Conservation (phyloP, 2,888 invertebrate genomes). For the Drosophila acutilabella region DNA sequence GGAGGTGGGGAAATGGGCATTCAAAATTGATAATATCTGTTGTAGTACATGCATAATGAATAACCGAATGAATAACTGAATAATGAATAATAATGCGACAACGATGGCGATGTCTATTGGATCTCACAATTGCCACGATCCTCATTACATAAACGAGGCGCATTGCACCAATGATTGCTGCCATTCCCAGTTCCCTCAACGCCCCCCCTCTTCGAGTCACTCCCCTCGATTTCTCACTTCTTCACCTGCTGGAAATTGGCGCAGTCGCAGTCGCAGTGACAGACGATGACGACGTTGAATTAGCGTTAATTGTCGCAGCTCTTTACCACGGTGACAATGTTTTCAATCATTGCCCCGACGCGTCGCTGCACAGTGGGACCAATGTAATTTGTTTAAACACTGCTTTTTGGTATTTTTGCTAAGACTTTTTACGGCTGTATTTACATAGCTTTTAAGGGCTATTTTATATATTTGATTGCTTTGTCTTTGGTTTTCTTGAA, state of each 20-base stretch:
- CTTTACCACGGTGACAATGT: slow-evolving; percentile 57
- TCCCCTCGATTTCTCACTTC: background rate
- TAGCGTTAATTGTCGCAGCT: slow-evolving; percentile 69
- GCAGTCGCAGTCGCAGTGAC: slow-evolving; percentile 27
- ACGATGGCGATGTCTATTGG: slow-evolving; percentile 10
- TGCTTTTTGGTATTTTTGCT: no score
- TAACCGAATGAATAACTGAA: slow-evolving; percentile 56
- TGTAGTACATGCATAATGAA: slow-evolving; percentile 45
- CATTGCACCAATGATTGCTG: slow-evolving; percentile 55
- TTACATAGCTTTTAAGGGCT: no score
- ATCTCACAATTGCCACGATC: slow-evolving; percentile 39
- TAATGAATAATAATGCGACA: slow-evolving; percentile 61
- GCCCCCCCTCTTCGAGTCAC: background rate
- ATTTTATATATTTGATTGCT: no score
- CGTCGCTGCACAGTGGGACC: slow-evolving; percentile 11
- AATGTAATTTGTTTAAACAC: no score
- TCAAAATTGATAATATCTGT: slow-evolving; percentile 44
- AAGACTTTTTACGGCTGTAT: no score
- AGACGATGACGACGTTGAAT: slow-evolving; percentile 54
- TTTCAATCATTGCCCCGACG: slow-evolving; percentile 16
- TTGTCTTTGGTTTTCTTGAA: no score
- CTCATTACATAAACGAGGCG: slow-evolving; percentile 69
- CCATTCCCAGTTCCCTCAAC: background rate
- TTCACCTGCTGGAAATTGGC: slow-evolving; percentile 23
- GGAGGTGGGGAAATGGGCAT: slow-evolving; percentile 12